phyloP scores from a whole-genome alignment of 2,888 invertebrate genomes.

The Phyto melanocephala region DNA sequence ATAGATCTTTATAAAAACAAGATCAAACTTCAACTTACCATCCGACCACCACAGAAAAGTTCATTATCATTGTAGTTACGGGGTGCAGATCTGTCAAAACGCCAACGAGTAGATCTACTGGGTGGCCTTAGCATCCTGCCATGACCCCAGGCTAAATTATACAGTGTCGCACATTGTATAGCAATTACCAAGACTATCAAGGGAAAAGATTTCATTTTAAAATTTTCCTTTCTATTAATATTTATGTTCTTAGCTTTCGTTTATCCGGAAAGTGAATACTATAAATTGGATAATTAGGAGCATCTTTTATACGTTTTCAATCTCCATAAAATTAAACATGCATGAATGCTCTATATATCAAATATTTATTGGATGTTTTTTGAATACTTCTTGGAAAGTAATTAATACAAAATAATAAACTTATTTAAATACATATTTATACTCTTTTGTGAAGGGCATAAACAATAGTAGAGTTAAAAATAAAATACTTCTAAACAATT shows the following conservation, averaged over 20 bases:
- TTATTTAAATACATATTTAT: too few species aligned
- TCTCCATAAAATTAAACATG: too few species aligned
- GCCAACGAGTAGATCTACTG: constrained; percentile 81
- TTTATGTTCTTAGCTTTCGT: constrained; percentile 1
- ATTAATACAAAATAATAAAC: too few species aligned
- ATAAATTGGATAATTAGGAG: not conserved
- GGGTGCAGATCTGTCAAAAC: constrained; percentile 79
- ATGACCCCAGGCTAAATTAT: constrained; percentile 75
- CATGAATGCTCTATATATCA: too few species aligned
- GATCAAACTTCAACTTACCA: constrained; percentile 72
- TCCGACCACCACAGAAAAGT: too few species aligned
- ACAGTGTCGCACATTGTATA: not conserved
- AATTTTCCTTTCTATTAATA: not conserved
- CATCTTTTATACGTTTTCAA: constrained; percentile 40
- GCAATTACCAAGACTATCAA: not conserved
- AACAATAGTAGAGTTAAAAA: too few species aligned
- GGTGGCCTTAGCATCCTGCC: constrained; percentile 81
- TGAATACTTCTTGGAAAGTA: too few species aligned
- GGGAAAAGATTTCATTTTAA: constrained; percentile 6
- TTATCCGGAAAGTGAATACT: constrained; percentile 1
- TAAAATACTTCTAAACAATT: too few species aligned
- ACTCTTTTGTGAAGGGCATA: too few species aligned
- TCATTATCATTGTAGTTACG: too few species aligned
- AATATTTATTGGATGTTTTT: too few species aligned
- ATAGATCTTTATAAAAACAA: too few species aligned